Evolutionary conservation across 1,140 invertebrate genomes (phyloP), one percentile per base, ranked within the genome.

Genomic region (Plectrocnemia conspersa): DNA sequence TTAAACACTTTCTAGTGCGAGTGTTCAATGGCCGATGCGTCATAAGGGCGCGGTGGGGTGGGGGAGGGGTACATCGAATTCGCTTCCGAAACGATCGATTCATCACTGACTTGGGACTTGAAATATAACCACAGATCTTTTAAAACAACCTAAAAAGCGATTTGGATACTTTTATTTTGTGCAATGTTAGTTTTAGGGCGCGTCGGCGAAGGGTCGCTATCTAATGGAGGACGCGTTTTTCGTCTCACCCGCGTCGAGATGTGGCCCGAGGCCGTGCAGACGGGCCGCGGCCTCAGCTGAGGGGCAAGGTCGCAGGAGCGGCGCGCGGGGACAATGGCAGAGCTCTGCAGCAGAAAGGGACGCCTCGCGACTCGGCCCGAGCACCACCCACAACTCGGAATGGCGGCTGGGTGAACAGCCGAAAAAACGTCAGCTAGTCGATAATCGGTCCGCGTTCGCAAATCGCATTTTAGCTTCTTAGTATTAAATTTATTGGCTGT

Each of bases 371-470:
- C 27, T 7, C 27, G 27, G 27, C 27, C n/a, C 27, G 27, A 13
- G 35, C 35, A 9, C 35, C 33, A 38, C 47, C 47, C 9, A n/a
- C 47, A 24, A 24, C 47, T 22, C 47, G 47, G 47, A 50, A 50
- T 50, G 47, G 47, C 47, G 47, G 27, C 45, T 35, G 21, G 47
- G 47, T 38, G 27, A 21, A 50, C 47, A 50, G n/a, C n/a, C n/a
- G n/a, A n/a, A n/a, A n/a, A n/a, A n/a, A n/a, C n/a, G n/a, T n/a
- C 47, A 38, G 33, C 47, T 38, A 22, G 13, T 13, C 9, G 15
- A 45, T 27, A 45, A 45, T 27, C 42, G 29, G 23, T 23, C 42
- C 42, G 5, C 3, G 9, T 23, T 16, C n/a, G 19, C 13, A 25
- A n/a, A 23, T 45, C 29, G 42, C n/a, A n/a, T n/a, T n/a, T n/a